phyloP scores from a whole-genome alignment of 2,113 vertebrate species.

The Carassius auratus region DNA sequence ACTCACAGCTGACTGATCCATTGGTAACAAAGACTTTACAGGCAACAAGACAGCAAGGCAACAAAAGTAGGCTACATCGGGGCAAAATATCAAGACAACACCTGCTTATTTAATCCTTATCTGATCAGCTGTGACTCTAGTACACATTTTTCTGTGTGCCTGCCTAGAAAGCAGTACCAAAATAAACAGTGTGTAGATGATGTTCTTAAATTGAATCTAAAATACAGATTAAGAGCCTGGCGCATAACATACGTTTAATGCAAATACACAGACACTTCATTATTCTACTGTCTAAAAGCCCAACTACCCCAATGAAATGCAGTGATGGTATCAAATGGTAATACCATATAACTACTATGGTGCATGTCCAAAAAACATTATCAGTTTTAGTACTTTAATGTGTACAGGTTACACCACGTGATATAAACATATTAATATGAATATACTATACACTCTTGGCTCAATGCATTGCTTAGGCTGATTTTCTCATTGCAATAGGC shows the following conservation, averaged over 20 bases:
- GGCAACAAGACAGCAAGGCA: neutral
- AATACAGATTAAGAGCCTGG: neutral
- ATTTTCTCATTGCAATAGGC: neutral
- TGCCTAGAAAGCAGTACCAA: neutral
- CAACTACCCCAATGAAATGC: neutral
- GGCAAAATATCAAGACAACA: slow-evolving; percentile 7
- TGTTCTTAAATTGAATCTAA: neutral
- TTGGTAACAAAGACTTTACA: neutral
- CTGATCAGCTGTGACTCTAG: neutral
- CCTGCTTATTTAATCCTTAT: neutral
- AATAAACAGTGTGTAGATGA: neutral
- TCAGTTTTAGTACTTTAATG: neutral
- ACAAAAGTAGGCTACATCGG: neutral
- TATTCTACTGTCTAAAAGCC: too few relatives aligned
- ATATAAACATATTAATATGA: neutral
- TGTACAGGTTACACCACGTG: neutral
- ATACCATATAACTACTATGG: neutral
- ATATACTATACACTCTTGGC: too few relatives aligned
- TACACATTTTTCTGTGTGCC: neutral
- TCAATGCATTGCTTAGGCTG: neutral
- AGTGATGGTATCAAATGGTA: neutral
- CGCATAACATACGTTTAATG: neutral
- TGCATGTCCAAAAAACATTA: neutral
- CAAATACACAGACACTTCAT: neutral
- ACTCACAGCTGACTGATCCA: neutral